phyloP scores from a whole-genome alignment of 2,113 vertebrate genomes.

The Paratilapia polleni region DNA sequence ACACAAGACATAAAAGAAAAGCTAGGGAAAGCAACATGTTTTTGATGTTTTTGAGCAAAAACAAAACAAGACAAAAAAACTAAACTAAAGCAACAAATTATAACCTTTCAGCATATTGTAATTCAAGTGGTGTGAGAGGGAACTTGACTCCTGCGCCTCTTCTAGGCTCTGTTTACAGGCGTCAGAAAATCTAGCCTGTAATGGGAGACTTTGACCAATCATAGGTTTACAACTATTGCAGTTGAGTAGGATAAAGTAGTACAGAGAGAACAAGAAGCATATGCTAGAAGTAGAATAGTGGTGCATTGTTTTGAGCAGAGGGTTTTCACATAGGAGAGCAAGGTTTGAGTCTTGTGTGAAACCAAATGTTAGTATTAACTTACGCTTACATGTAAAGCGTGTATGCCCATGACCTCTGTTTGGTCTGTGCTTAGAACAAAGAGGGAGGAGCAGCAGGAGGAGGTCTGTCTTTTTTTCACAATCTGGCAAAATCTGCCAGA shows the following conservation, averaged over 20 bases:
- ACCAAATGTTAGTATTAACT: rapidly evolving
- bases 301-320: neutral
- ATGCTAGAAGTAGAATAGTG: neutral
- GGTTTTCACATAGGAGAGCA: neutral
- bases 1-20: neutral
- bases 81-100: too few relatives aligned
- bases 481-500: neutral
- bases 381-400: rapidly evolving
- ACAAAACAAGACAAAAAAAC: too few relatives aligned
- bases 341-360: neutral
- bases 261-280: neutral
- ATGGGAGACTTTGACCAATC: neutral
- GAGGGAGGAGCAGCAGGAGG: neutral
- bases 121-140: neutral
- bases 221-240: neutral
- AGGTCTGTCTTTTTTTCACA: neutral
- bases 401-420: neutral
- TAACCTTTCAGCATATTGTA: neutral
- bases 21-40: neutral
- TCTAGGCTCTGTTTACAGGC: neutral
- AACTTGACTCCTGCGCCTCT: neutral
- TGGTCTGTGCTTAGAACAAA: neutral
- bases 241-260: too few relatives aligned
- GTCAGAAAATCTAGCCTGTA: neutral
- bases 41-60: neutral